Evolutionary conservation across 2,888 invertebrate genomes (phyloP).

Genomic region (Acrobeloides nanus): DNA sequence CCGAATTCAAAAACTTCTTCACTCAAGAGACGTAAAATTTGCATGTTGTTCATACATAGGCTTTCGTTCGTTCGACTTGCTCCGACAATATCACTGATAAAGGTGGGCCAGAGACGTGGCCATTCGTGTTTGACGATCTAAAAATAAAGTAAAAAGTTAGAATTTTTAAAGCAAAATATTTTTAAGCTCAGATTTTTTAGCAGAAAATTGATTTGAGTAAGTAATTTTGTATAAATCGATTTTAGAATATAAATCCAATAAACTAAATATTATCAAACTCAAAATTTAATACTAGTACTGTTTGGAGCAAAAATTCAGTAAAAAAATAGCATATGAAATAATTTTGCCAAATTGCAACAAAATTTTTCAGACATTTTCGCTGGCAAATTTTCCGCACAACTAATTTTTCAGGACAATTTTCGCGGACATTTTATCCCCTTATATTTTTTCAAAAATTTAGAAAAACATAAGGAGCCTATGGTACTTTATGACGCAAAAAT

Average conservation of each 20-base stretch:
- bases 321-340: no score
- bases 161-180: background rate
- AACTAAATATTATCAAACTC: background rate
- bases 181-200: background rate
- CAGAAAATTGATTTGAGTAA: no score
- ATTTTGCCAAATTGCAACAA: no score
- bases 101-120: conserved; percentile 99
- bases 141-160: conserved; percentile 12
- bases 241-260: conserved; percentile 2
- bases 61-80: conserved; percentile 97
- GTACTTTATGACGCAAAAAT: no score
- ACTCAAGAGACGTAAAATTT: conserved; percentile 87
- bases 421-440: no score
- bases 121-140: conserved; percentile 94
- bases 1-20: conserved; percentile 99
- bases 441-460: no score
- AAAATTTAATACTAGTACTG: background rate
- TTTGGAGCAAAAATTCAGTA: conserved; percentile 1
- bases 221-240: no score
- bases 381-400: no score
- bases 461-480: no score
- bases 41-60: conserved; percentile 99
- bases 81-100: conserved; percentile 96
- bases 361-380: no score
- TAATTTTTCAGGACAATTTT: no score